A percentile compares a stretch with the other conserved stretches of the same genome.
Evolutionary conservation across 2,113 vertebrate species (phyloP).

Genomic region (Blennius ocellaris): DNA sequence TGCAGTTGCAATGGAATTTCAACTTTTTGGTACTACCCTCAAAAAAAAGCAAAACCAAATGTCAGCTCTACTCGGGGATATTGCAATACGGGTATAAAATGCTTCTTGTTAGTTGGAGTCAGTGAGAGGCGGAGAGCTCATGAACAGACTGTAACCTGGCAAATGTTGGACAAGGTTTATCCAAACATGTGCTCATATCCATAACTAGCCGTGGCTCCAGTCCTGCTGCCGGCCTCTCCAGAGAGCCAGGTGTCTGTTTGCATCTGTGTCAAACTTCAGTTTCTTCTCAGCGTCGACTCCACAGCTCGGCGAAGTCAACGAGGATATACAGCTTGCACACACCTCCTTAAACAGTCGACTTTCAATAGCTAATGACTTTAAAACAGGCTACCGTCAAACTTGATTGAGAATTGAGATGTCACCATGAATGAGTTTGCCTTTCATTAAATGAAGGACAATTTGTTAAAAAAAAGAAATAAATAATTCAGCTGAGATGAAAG

Average conservation of each 20-base stretch:
- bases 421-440: constrained; percentile 15
- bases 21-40: constrained; percentile 4
- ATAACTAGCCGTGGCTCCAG: constrained; percentile 51
- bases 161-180: constrained; percentile 56
- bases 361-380: not conserved
- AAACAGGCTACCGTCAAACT: not conserved
- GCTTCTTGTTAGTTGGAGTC: constrained; percentile 20
- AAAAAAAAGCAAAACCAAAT: constrained; percentile 18
- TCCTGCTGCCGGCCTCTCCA: constrained; percentile 53
- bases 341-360: constrained; percentile 31
- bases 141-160: constrained; percentile 43
- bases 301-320: constrained; percentile 33
- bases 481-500: too few relatives aligned
- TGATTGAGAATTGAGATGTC: constrained; percentile 10
- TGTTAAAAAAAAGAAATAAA: constrained; percentile 3
- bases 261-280: constrained; percentile 61
- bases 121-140: constrained; percentile 20
- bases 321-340: constrained; percentile 12
- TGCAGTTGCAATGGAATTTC: not conserved
- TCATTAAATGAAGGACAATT: constrained; percentile 20
- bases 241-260: constrained; percentile 72
- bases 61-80: too few relatives aligned
- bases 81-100: not conserved
- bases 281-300: constrained; percentile 31
- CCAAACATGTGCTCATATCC: constrained; percentile 63